These are phyloP conservation scores for Stegodyphus mimosarum DNA, from an alignment of 1,140 invertebrate genomes.

Conservation along the genomic window DNA sequence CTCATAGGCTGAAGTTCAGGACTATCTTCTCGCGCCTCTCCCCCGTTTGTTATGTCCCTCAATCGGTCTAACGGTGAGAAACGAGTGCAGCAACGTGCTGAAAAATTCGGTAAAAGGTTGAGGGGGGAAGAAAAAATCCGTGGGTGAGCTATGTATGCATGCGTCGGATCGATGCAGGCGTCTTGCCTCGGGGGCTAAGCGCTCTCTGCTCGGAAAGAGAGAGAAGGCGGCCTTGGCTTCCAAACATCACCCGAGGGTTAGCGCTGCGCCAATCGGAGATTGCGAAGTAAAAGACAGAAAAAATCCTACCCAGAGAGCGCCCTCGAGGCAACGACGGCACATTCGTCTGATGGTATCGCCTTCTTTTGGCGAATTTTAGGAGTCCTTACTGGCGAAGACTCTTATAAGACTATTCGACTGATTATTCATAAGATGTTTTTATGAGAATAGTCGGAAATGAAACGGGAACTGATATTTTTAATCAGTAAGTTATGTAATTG, in stretches of 20 bases:
- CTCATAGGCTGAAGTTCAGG: background rate
- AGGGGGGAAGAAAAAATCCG: slow-evolving; percentile 25
- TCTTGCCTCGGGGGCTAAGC: background rate
- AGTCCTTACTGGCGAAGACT: too few relatives aligned
- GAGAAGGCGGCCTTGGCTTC: slow-evolving; percentile 53
- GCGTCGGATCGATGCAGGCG: slow-evolving; percentile 16
- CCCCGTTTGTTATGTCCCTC: background rate
- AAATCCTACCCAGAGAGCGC: slow-evolving; percentile 24
- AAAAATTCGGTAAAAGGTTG: slow-evolving; percentile 16
- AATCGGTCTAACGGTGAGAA: background rate
- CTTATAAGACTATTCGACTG: too few relatives aligned
- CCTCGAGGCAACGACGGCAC: slow-evolving; percentile 29
- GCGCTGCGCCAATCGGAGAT: slow-evolving; percentile 42
- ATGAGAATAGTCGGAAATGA: too few relatives aligned
- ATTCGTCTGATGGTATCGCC: slow-evolving; percentile 52
- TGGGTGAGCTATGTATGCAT: slow-evolving; percentile 39
- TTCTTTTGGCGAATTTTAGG: slow-evolving; percentile 42
- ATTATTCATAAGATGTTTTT: too few relatives aligned
- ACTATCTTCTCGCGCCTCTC: background rate
- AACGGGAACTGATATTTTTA: too few relatives aligned
- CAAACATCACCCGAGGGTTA: slow-evolving; percentile 27
- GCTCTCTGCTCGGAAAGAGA: slow-evolving; percentile 17
- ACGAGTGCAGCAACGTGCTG: background rate
- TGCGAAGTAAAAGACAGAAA: slow-evolving; percentile 41
- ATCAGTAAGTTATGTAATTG: too few relatives aligned